Base-by-base conservation (phyloP, 1,140 invertebrate species). In the Scylla paramamosain region DNA sequence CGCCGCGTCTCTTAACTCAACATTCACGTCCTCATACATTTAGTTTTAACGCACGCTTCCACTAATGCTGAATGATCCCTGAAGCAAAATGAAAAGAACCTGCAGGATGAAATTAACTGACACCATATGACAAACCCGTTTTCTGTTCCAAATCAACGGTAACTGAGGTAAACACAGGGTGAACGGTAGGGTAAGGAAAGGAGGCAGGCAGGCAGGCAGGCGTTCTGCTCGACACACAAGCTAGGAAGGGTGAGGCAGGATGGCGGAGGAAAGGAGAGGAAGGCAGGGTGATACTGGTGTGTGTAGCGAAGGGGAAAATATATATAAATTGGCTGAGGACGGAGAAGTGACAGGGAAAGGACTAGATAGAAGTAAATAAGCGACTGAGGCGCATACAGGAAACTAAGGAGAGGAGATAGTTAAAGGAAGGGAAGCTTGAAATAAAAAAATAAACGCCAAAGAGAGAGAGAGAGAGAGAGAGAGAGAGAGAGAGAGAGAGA, bases 401-500 rank as follows among this genome's bases (percentile, higher is more conserved):
- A 77, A n/a, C 20, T n/a, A 20, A 77, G n/a, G 8, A 77, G 25
- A 77, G n/a, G n/a, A n/a, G 67, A 25, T 77, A n/a, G 67, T 14
- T 12, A 59, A 1, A 59, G 52, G 52, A 59, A 59, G 52, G 52
- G 52, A 59, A 20, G 16, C 52, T 59, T 12, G 39, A 6, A 1
- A 39, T 39, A 39, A 20, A 59, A 20, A 59, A 20, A 59, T 59
- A 59, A 12, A 59, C 52, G 12, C 20, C 1, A 4, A 14, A 52
- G 48, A 59, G 52, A 59, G 52, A 77, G 67, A 77, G 67, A 77
- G 67, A 77, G 67, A 77, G 67, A 77, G 67, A 77, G 67, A 77
- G 67, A 77, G 67, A 77, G 67, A 77, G 67, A 77, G 67, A 77
- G 67, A 77, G 67, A 77, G 67, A 77, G 67, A 77, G 67, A 77